Evolutionary conservation across 2,113 vertebrate genomes (phyloP).

Genomic region (Edolisoma coerulescens): DNA sequence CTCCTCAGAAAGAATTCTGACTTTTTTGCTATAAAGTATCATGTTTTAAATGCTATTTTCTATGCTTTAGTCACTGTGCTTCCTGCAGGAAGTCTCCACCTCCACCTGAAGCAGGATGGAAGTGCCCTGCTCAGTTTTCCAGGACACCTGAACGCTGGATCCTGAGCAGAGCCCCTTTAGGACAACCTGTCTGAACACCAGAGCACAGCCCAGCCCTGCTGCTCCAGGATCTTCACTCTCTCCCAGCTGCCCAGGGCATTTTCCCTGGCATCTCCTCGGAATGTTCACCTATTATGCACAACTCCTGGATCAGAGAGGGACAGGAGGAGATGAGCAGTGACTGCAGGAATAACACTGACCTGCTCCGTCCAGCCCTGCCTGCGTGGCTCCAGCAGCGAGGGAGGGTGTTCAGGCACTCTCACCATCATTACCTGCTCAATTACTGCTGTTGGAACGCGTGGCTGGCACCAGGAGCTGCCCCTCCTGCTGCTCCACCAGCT

Average conservation of each 20-base stretch:
- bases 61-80: background rate
- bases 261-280: background rate
- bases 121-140: fast-evolving
- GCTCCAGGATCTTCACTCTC: background rate
- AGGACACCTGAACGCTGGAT: too few species aligned
- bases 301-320: background rate
- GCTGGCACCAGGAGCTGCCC: background rate
- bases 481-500: background rate
- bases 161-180: background rate
- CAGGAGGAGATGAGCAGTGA: background rate
- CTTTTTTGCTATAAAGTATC: fast-evolving
- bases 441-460: background rate
- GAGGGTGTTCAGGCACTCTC: background rate
- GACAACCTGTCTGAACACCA: background rate
- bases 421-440: background rate
- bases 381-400: background rate
- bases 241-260: background rate
- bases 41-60: background rate
- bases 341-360: background rate
- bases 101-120: background rate
- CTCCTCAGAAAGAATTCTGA: background rate
- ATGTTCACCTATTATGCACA: background rate
- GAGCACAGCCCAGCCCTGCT: background rate
- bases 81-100: too few species aligned
- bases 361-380: background rate